These are phyloP conservation scores for Lutraria lutraria DNA, from an alignment of 2,888 invertebrate genomes.

Conservation along the genomic window DNA sequence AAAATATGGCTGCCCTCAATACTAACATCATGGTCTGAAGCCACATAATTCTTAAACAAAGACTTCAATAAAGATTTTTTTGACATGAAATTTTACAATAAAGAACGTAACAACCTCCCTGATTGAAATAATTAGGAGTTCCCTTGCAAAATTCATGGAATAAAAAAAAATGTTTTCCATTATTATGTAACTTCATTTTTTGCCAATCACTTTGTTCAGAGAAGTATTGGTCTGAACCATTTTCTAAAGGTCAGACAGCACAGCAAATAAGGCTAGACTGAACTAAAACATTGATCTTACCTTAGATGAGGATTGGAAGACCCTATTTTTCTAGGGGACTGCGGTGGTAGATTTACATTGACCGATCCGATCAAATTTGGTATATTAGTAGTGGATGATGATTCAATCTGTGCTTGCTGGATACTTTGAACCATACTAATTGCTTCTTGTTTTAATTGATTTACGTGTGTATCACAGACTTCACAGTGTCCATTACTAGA, in stretches of 20 bases:
- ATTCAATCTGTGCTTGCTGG: constrained; percentile 80
- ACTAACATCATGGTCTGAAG: not conserved
- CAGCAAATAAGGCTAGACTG: not conserved
- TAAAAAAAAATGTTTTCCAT: not conserved
- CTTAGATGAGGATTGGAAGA: constrained; percentile 58
- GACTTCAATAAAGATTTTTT: constrained; percentile 12
- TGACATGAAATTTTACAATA: constrained; percentile 1
- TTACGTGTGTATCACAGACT: constrained; percentile 81
- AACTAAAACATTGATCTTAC: constrained; percentile 35
- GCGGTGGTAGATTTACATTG: constrained; percentile 69
- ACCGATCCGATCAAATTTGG: constrained; percentile 76
- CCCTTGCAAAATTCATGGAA: not conserved
- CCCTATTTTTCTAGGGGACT: constrained; percentile 54
- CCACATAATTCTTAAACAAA: constrained; percentile 6
- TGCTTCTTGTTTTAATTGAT: constrained; percentile 82
- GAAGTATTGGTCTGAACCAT: not conserved
- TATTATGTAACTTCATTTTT: too few species aligned
- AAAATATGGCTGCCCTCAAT: constrained; percentile 8
- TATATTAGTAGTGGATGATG: constrained; percentile 69
- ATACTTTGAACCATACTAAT: constrained; percentile 83
- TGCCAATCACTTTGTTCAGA: not conserved
- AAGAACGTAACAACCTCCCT: not conserved
- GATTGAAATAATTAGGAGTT: not conserved
- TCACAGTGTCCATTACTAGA: constrained; percentile 79
- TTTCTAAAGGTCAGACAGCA: not conserved